phyloP scores from a whole-genome alignment of 1,140 invertebrate species.

The Diprion similis region DNA sequence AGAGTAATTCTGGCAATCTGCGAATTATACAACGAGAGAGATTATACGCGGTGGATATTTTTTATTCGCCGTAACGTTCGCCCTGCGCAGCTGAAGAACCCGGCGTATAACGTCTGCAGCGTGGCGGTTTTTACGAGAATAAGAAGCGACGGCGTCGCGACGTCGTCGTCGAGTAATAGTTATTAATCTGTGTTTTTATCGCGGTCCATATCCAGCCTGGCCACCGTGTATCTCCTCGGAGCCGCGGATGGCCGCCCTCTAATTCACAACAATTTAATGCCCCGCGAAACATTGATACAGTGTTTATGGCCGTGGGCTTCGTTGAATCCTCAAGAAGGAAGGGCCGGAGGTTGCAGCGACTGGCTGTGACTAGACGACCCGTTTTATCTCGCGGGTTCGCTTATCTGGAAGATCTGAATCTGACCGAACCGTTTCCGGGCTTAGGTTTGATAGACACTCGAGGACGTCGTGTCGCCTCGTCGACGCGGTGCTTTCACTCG shows the following conservation, averaged over 20 bases:
- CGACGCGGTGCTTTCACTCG: too few relatives aligned
- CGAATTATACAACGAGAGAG: not conserved
- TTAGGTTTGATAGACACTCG: not conserved
- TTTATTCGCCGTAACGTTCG: not conserved
- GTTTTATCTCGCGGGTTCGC: slow-evolving; percentile 32
- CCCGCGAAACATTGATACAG: slow-evolving; percentile 52
- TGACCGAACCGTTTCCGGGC: slow-evolving; percentile 24
- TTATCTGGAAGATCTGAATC: slow-evolving; percentile 28
- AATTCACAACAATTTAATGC: slow-evolving; percentile 41
- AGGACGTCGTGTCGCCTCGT: too few relatives aligned
- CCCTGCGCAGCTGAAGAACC: not conserved
- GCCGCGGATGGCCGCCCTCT: not conserved
- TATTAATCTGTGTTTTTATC: slow-evolving; percentile 43
- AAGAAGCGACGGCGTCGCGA: slow-evolving; percentile 12
- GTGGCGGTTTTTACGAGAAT: not conserved
- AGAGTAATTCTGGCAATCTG: not conserved
- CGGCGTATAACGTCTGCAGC: not conserved
- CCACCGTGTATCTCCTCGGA: not conserved
- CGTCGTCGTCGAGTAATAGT: slow-evolving; percentile 29
- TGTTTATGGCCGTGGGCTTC: slow-evolving; percentile 49
- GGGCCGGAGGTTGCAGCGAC: not conserved
- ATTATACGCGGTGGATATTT: not conserved
- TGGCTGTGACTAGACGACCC: not conserved
- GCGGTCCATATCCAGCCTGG: not conserved
- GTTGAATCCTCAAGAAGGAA: slow-evolving; percentile 48